These are phyloP conservation scores for Phymatocera aterrima DNA, from an alignment of 2,888 invertebrate species.

Conservation along the genomic window DNA sequence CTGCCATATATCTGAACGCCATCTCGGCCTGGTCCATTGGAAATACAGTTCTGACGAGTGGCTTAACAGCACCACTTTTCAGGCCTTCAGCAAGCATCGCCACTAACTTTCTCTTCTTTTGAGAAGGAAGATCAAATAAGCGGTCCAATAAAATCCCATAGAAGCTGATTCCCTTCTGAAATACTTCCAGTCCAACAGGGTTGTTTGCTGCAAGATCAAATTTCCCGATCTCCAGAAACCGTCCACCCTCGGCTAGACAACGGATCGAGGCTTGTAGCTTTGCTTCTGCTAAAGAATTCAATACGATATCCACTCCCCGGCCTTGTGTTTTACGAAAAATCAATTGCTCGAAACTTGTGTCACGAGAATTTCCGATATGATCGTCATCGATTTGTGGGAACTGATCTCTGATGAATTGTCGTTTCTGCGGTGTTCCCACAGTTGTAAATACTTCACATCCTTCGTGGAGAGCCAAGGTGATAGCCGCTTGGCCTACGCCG, in stretches of 20 bases:
- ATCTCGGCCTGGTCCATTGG: conserved; percentile 76
- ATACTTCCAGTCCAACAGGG: too few relatives aligned
- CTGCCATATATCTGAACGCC: too few relatives aligned
- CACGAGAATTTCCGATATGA: conserved; percentile 78
- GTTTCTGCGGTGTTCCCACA: conserved; percentile 78
- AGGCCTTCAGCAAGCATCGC: conserved; percentile 81
- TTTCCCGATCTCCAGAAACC: too few relatives aligned
- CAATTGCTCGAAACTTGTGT: too few relatives aligned
- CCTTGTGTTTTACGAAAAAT: conserved; percentile 88
- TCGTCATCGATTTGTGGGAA: conserved; percentile 78
- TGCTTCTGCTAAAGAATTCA: conserved; percentile 83
- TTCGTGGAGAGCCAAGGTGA: conserved; percentile 82
- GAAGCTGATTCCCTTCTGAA: conserved; percentile 79
- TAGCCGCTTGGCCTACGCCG: conserved; percentile 88
- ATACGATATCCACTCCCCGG: conserved; percentile 91
- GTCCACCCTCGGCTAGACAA: too few relatives aligned
- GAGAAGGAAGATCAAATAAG: conserved; percentile 76
- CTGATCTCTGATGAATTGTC: conserved; percentile 75
- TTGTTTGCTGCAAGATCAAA: too few relatives aligned
- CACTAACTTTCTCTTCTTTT: conserved; percentile 73
- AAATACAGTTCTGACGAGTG: conserved; percentile 80
- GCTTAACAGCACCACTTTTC: conserved; percentile 74
- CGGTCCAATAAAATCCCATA: conserved; percentile 79
- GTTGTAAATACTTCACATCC: conserved; percentile 81
- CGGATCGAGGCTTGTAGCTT: conserved; percentile 78